Conservation (phyloP, 2,113 vertebrate genomes). For the Mystacornis crossleyi region DNA sequence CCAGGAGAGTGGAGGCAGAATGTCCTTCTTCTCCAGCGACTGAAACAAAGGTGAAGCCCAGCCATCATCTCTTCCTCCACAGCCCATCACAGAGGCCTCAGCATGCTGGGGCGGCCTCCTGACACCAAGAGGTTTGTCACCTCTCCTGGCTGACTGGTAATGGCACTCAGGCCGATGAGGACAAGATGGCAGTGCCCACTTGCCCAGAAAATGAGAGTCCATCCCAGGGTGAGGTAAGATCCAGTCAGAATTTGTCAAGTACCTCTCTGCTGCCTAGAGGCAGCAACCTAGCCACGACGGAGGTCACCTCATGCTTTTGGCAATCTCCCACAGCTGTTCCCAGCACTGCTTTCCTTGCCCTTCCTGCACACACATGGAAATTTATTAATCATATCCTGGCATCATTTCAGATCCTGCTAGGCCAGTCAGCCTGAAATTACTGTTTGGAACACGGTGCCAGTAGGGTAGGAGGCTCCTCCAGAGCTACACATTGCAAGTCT, state of each 20-base stretch:
- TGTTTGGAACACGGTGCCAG: not conserved
- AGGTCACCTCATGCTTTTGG: not conserved
- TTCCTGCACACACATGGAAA: not conserved
- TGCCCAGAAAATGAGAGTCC: not conserved
- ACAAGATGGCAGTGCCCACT: not conserved
- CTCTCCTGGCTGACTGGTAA: accelerated
- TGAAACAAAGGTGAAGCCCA: not conserved
- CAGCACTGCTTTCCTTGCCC: not conserved
- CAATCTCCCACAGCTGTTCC: not conserved
- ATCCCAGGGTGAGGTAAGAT: accelerated
- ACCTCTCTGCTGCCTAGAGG: not conserved
- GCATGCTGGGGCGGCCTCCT: not conserved
- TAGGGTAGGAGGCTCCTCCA: not conserved
- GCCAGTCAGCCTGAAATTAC: not conserved
- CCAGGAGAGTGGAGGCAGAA: not conserved
- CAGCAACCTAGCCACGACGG: not conserved
- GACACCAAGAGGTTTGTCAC: not conserved
- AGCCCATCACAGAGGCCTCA: not conserved
- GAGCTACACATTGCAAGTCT: not conserved
- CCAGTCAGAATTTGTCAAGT: not conserved
- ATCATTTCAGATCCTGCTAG: not conserved
- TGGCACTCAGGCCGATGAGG: too few relatives aligned
- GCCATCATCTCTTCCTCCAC: not conserved
- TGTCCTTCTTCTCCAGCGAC: not conserved
- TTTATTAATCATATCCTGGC: not conserved